Conservation (phyloP, 1,140 invertebrate species). For the Scaptomyza montana region DNA sequence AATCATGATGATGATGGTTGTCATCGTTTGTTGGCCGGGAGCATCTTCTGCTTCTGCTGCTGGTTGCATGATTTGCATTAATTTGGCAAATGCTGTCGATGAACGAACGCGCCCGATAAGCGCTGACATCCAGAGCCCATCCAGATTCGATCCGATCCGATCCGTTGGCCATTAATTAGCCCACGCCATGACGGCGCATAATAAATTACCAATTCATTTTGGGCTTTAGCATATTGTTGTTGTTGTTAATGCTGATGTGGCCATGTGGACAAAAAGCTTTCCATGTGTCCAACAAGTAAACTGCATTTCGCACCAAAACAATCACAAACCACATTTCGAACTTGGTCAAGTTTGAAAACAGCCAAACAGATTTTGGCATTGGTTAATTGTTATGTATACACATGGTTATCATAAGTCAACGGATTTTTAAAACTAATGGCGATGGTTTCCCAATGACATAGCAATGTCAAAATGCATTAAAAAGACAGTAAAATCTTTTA, state of each 20-base stretch:
- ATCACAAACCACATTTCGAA: not conserved
- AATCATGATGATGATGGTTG: not conserved
- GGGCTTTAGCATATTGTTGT: constrained; percentile 58
- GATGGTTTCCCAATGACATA: not conserved
- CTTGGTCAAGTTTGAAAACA: not conserved
- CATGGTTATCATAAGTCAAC: no score
- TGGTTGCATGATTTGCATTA: constrained; percentile 78
- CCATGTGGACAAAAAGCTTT: constrained; percentile 19
- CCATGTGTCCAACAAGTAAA: constrained; percentile 47
- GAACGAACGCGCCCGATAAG: constrained; percentile 71
- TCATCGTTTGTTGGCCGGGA: constrained; percentile 27
- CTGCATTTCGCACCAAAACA: constrained; percentile 32
- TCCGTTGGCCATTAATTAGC: constrained; percentile 76
- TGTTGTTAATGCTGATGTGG: constrained; percentile 7
- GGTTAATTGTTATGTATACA: not conserved
- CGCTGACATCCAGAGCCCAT: constrained; percentile 67
- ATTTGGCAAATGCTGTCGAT: constrained; percentile 81
- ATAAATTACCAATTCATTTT: constrained; percentile 78
- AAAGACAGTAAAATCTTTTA: not conserved
- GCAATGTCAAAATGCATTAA: not conserved
- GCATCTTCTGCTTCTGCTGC: constrained; percentile 51
- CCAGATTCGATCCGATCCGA: constrained; percentile 31
- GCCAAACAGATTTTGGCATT: not conserved
- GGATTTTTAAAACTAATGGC: no score
- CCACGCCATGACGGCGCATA: constrained; percentile 75